Conservation (phyloP, 2,113 vertebrate genomes). For the Tamias sibiricus region DNA sequence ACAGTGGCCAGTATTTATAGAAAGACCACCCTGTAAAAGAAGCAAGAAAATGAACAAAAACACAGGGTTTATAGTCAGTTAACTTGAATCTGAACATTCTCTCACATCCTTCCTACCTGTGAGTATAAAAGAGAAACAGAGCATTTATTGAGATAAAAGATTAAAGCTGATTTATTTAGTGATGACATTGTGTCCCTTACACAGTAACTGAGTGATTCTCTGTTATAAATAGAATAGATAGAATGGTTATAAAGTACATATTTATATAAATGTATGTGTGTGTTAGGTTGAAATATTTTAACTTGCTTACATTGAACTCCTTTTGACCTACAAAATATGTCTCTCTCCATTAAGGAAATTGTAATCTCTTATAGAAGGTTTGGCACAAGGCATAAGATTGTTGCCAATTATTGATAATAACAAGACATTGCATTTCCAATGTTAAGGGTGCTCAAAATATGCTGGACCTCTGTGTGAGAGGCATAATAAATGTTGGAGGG, state of each 20-base stretch:
- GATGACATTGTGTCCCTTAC: background rate
- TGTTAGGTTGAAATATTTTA: conserved; percentile 12
- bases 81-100: background rate
- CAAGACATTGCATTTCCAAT: background rate
- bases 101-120: background rate
- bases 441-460: background rate
- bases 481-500: background rate
- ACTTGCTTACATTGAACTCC: conserved; percentile 39
- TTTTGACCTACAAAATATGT: conserved; percentile 41
- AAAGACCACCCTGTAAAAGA: background rate
- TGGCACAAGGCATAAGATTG: conserved; percentile 10
- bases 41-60: background rate
- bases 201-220: background rate
- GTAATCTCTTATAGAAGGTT: conserved; percentile 39
- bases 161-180: background rate
- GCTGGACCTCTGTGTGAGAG: background rate
- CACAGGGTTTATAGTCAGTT: background rate
- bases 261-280: background rate
- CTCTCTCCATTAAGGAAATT: conserved; percentile 59
- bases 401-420: conserved; percentile 29
- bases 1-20: background rate
- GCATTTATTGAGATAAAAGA: background rate
- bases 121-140: background rate
- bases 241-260: background rate
- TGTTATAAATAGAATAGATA: background rate